These are phyloP conservation scores for Micoletzkya japonica DNA, from an alignment of 2,888 invertebrate species.

Conservation along the genomic window DNA sequence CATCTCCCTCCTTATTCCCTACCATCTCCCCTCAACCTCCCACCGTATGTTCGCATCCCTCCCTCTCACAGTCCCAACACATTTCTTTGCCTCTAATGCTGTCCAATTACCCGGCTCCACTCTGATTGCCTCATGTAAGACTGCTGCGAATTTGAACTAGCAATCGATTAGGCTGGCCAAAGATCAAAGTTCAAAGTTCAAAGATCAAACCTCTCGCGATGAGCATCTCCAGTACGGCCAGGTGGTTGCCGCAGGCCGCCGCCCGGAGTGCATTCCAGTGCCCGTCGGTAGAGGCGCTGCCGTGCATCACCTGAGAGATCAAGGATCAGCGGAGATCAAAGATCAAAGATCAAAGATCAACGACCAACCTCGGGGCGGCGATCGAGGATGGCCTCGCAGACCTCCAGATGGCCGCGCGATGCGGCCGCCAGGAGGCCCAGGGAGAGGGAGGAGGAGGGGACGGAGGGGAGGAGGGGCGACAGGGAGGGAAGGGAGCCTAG, in stretches of 20 bases:
- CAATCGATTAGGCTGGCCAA: too few relatives aligned
- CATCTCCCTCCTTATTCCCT: too few relatives aligned
- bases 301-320: conserved; percentile 8
- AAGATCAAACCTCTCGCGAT: conserved; percentile 37
- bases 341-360: neutral
- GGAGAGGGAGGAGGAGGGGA: conserved; percentile 21
- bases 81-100: too few relatives aligned
- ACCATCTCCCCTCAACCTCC: too few relatives aligned
- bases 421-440: conserved; percentile 36
- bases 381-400: conserved; percentile 36
- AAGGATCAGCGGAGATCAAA: neutral
- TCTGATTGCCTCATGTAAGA: neutral
- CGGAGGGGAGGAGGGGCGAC: conserved; percentile 5
- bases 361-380: conserved; percentile 17
- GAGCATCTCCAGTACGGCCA: conserved; percentile 45
- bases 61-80: too few relatives aligned
- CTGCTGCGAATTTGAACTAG: too few relatives aligned
- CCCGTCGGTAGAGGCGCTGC: conserved; percentile 27
- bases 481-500: conserved; percentile 21
- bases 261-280: conserved; percentile 48
- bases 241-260: conserved; percentile 47
- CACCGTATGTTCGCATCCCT: too few relatives aligned
- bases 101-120: neutral
- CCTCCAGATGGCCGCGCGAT: conserved; percentile 42
- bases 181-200: neutral